Evolutionary conservation across 2,113 vertebrate species (phyloP).

Genomic region (Chaetops frenatus): DNA sequence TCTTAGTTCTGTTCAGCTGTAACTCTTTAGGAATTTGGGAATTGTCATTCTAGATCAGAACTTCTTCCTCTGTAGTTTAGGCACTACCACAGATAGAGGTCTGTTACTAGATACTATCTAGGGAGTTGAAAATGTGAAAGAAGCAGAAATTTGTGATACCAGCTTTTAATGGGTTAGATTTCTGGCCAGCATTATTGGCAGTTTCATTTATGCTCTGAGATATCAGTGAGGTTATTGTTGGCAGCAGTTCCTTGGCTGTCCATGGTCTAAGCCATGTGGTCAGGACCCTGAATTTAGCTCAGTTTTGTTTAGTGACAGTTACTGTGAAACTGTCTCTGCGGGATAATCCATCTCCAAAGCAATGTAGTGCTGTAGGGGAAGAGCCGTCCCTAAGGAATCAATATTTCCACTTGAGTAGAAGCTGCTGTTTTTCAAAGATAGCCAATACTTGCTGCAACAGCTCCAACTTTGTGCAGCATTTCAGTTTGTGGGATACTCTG

Average conservation of each 20-base stretch:
- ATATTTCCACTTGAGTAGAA: neutral
- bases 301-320: conserved; percentile 7
- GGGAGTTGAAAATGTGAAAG: neutral
- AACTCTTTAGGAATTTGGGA: neutral
- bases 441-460: neutral
- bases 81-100: neutral
- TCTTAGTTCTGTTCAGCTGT: neutral
- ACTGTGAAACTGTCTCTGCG: neutral
- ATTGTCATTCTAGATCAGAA: neutral
- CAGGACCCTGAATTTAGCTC: neutral
- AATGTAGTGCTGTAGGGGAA: neutral
- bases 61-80: neutral
- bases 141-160: neutral
- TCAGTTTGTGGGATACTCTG: neutral
- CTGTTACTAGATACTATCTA: neutral
- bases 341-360: neutral
- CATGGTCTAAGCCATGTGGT: neutral
- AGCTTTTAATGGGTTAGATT: neutral
- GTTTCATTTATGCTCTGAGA: neutral
- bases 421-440: neutral
- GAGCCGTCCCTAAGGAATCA: neutral
- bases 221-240: neutral
- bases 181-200: neutral
- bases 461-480: neutral
- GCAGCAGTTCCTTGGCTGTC: neutral